Base-by-base conservation (phyloP, 1,140 invertebrate genomes). In the Neuroterus valhalla region DNA sequence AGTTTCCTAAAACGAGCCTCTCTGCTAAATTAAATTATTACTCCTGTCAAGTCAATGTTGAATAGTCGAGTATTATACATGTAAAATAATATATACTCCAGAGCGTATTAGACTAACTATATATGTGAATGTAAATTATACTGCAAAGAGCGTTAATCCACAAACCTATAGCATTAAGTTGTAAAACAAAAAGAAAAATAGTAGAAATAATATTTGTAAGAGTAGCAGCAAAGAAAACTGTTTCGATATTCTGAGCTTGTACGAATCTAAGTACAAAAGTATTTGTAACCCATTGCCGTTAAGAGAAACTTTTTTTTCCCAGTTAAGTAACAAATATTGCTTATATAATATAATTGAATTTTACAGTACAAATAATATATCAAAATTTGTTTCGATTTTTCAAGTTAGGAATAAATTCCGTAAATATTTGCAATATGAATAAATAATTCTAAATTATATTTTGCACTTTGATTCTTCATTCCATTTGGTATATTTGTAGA, bases 11-110 rank as follows among this genome's bases (percentile, higher is more conserved):
- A 67, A 68, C 75, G 44, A 74, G 23, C 23, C 48, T 80, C 50
- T 71, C 78, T 72, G 62, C 71, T 73, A 78, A 84, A 82, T 72
- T 78, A 70, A 70, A 74, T 84, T 86, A 84, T 73, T 80, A 85
- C 87, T 88, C 87, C 87, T 88, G 79, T 87, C 81, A 88, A 88
- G 87, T 88, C 87, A 88, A 88, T 88, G 86, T 85, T 79, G 72
- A 79, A 84, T 84, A 80, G 78, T 72, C 44, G 68, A 78, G 76
- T 67, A 72, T 50, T 76, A 71, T 74, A 68, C 43, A 70, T 67
- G 38, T 70, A 71, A 26, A 70, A 45, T 38, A 44, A 46, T 68
- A 67, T 11, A 67, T 44, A 67, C 3, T 19, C 46, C 26, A 23
- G 10, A 46, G 19, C 46, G 38, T 23, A 45, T 74, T 79, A 66